A percentile compares a stretch with the other conserved stretches of the same genome.
phyloP scores from a whole-genome alignment of 64 coral and sea anemone genomes.

The Dendrophyllia cribrosa region DNA sequence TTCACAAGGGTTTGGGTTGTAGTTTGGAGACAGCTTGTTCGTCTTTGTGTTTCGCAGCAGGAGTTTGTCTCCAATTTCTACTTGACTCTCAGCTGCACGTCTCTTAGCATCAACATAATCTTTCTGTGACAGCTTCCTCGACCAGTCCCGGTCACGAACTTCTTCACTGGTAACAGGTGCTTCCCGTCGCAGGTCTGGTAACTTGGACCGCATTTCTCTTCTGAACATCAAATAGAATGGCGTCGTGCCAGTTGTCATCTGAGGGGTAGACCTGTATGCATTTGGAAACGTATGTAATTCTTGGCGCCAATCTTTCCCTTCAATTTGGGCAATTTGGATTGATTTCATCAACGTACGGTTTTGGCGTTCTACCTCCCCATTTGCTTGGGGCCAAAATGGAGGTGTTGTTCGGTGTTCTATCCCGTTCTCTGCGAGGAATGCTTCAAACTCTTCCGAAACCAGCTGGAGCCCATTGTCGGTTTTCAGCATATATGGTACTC shows the following conservation, averaged over 20 bases:
- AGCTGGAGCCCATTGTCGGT: neutral
- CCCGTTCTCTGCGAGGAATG: neutral
- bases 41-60: neutral
- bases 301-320: slow-evolving; percentile 20
- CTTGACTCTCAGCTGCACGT: neutral
- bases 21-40: neutral
- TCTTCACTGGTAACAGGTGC: neutral
- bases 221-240: slow-evolving; percentile 3
- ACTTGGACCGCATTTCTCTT: neutral
- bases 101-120: slow-evolving; percentile 11
- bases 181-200: neutral
- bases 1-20: slow-evolving; percentile 25
- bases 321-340: slow-evolving; percentile 13
- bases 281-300: neutral
- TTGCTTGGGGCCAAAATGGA: neutral
- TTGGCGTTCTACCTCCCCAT: neutral
- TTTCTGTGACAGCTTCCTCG: slow-evolving; percentile 16
- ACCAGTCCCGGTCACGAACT: neutral
- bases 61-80: neutral
- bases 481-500: slow-evolving; percentile 3
- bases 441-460: neutral
- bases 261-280: neutral
- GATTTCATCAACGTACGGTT: neutral
- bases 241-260: slow-evolving; percentile 1
- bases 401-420: neutral